A percentile compares a stretch with the other conserved stretches of the same genome.
Conservation (phyloP, 2,113 vertebrate genomes). For the Otolemur garnettii region DNA sequence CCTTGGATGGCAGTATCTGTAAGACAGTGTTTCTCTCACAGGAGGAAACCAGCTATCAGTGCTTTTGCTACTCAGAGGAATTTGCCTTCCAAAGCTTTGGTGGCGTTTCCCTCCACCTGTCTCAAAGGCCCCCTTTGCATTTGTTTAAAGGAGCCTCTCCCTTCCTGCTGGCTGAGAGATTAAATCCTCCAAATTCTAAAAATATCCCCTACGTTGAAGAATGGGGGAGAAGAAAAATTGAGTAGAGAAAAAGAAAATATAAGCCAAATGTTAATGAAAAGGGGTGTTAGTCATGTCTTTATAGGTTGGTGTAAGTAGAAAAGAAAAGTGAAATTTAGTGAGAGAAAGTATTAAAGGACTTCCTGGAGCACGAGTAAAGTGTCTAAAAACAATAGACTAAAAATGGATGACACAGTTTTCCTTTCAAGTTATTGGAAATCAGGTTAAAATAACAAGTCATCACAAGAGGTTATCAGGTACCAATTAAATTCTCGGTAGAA, state of each 20-base stretch:
- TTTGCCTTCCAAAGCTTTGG: slow-evolving; percentile 24
- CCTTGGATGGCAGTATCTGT: not conserved
- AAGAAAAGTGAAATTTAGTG: not conserved
- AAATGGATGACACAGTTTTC: not conserved
- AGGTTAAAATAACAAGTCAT: slow-evolving; percentile 22
- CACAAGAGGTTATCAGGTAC: slow-evolving; percentile 30
- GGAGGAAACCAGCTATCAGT: not conserved
- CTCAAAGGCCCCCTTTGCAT: not conserved
- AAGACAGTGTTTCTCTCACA: not conserved
- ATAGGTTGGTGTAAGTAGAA: not conserved
- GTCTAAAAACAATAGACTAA: slow-evolving; percentile 12
- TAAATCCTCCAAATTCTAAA: not conserved
- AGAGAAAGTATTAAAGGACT: not conserved
- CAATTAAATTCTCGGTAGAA: slow-evolving; percentile 67
- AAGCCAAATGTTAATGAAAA: not conserved
- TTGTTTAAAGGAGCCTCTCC: not conserved
- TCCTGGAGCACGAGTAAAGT: not conserved
- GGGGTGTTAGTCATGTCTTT: not conserved
- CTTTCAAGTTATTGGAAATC: not conserved
- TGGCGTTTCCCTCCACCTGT: not conserved
- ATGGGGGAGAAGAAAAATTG: not conserved
- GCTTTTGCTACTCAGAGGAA: not conserved
- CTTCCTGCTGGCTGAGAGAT: not conserved
- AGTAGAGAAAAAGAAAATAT: not conserved
- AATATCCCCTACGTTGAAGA: not conserved